Conservation (phyloP, 2,113 vertebrate genomes). For the Ophthalmolycus amberensis region DNA sequence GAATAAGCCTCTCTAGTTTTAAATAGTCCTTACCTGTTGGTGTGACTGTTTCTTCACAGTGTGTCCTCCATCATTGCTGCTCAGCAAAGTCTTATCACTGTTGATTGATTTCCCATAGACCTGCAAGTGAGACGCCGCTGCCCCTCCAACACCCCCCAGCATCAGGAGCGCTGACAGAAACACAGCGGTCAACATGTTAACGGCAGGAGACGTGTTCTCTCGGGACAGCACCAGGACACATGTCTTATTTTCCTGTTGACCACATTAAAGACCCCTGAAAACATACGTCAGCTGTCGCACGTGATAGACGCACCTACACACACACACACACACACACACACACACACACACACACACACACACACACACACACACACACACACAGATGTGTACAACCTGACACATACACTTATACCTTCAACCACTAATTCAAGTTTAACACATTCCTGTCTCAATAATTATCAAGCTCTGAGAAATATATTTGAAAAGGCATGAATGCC, state of each 20-base stretch:
- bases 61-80: constrained; percentile 11
- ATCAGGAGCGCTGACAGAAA: constrained; percentile 60
- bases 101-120: constrained; percentile 36
- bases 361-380: constrained; percentile 37
- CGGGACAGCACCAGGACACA: constrained; percentile 3
- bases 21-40: constrained; percentile 50
- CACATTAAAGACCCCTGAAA: constrained; percentile 58
- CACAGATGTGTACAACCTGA: neutral
- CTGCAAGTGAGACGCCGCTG: constrained; percentile 34
- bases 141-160: constrained; percentile 33
- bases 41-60: constrained; percentile 37
- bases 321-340: too few species aligned
- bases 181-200: constrained; percentile 46
- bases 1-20: neutral
- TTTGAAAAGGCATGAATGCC: constrained; percentile 37
- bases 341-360: too few species aligned
- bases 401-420: constrained; percentile 17
- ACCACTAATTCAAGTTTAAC: constrained; percentile 23
- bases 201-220: constrained; percentile 11
- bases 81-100: constrained; percentile 30
- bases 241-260: neutral
- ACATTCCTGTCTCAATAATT: constrained; percentile 57
- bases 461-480: constrained; percentile 15
- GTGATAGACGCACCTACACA: too few species aligned
- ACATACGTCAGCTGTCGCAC: constrained; percentile 54